Conservation (phyloP, 2,113 vertebrate genomes). For the Aramus guarauna region DNA sequence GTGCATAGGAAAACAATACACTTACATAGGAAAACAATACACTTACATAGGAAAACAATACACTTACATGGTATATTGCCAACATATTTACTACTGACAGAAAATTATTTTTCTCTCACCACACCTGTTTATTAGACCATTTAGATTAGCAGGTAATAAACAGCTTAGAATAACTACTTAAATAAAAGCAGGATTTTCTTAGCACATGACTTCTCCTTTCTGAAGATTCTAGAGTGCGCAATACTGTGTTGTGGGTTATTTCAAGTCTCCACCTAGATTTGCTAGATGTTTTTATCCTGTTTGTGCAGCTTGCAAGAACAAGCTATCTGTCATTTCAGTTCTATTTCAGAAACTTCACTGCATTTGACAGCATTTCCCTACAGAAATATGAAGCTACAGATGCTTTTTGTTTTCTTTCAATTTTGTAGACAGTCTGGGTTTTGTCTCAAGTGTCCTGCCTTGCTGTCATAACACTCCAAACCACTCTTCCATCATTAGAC, state of each 20-base stretch:
- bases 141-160: not conserved
- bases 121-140: not conserved
- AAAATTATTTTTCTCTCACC: not conserved
- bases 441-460: not conserved
- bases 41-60: not conserved
- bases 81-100: not conserved
- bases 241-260: not conserved
- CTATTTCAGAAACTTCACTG: not conserved
- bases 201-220: not conserved
- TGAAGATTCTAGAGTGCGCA: not conserved
- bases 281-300: not conserved
- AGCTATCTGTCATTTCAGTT: not conserved
- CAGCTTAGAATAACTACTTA: not conserved
- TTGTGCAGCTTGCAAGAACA: not conserved
- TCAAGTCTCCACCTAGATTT: not conserved
- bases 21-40: too few relatives aligned
- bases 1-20: not conserved
- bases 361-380: not conserved
- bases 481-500: not conserved
- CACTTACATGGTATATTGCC: not conserved
- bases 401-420: constrained; percentile 2
- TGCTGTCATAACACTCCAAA: not conserved
- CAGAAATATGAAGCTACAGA: not conserved
- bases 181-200: not conserved
- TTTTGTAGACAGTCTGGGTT: not conserved